A percentile compares a stretch with the other conserved stretches of the same genome.
phyloP scores from a whole-genome alignment of 2,113 vertebrate species.

The Serilophus lunatus region DNA sequence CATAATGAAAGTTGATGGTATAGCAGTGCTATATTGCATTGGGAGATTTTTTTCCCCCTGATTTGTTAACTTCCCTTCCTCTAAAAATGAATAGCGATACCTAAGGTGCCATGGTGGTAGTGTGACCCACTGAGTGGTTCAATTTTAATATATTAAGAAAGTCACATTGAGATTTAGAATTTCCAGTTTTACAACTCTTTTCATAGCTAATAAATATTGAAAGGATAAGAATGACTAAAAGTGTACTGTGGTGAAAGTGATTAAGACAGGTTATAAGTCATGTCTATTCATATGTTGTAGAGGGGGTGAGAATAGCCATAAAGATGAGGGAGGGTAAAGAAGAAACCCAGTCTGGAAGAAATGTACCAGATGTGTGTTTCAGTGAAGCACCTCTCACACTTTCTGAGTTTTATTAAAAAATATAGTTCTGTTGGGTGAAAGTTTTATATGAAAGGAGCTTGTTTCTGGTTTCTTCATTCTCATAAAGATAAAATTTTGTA shows the following conservation, averaged over 20 bases:
- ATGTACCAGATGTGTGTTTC: neutral
- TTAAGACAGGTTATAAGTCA: neutral
- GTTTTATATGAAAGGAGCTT: neutral
- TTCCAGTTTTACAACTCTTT: neutral
- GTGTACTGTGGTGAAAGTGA: neutral
- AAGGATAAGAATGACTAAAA: neutral
- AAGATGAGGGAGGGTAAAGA: neutral
- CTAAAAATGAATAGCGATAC: neutral
- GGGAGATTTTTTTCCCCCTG: accelerated
- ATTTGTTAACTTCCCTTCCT: neutral
- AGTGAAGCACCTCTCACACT: accelerated
- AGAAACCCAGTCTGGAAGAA: neutral
- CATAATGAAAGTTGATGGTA: neutral
- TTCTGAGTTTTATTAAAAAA: neutral
- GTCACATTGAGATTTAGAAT: neutral
- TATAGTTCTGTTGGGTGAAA: neutral
- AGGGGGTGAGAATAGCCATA: neutral
- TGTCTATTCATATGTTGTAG: neutral
- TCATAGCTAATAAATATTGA: neutral
- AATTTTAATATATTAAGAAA: neutral
- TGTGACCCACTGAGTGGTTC: neutral
- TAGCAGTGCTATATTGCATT: neutral
- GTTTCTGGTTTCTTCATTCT: neutral
- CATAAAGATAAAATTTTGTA: neutral
- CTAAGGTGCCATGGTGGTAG: neutral